These are phyloP conservation scores for Synaphobranchus kaupii DNA, from an alignment of 2,797 vertebrate species.

Conservation along the genomic window DNA sequence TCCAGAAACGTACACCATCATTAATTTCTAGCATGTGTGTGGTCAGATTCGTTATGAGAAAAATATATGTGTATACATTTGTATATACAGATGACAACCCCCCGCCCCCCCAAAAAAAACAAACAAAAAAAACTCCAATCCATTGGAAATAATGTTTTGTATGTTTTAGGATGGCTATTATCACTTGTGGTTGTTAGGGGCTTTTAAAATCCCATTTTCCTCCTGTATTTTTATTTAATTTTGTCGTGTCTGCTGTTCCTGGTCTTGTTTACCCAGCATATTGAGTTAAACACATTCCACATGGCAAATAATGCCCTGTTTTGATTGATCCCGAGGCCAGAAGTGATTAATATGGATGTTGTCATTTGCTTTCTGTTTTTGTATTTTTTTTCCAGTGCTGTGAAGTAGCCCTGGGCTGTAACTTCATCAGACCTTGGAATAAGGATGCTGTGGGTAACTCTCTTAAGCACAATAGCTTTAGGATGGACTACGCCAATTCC, in stretches of 20 bases:
- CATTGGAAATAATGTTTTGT: background rate
- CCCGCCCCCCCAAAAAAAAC: background rate
- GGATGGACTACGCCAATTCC: slow-evolving; percentile 99
- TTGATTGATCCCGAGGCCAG: background rate
- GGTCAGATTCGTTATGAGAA: slow-evolving; percentile 28
- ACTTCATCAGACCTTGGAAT: slow-evolving; percentile 81
- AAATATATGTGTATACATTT: background rate
- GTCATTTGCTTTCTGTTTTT: slow-evolving; percentile 37
- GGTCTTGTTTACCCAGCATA: background rate
- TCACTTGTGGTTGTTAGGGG: background rate
- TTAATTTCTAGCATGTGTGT: slow-evolving; percentile 32
- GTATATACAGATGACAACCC: slow-evolving; percentile 10
- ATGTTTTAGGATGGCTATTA: background rate
- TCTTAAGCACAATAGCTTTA: slow-evolving; percentile 99
- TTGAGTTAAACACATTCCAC: background rate
- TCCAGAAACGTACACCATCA: slow-evolving; percentile 36
- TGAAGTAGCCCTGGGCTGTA: slow-evolving; percentile 79
- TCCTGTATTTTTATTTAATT: background rate
- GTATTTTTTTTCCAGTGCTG: slow-evolving; percentile 69
- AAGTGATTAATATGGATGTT: slow-evolving; percentile 10
- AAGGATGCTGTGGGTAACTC: slow-evolving; percentile 99
- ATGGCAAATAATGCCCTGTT: slow-evolving; percentile 9
- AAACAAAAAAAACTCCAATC: background rate
- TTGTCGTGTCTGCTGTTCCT: background rate
- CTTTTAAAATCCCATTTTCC: background rate